Conservation (phyloP, 2,888 invertebrate genomes). For the Hydrotaea diabolus region DNA sequence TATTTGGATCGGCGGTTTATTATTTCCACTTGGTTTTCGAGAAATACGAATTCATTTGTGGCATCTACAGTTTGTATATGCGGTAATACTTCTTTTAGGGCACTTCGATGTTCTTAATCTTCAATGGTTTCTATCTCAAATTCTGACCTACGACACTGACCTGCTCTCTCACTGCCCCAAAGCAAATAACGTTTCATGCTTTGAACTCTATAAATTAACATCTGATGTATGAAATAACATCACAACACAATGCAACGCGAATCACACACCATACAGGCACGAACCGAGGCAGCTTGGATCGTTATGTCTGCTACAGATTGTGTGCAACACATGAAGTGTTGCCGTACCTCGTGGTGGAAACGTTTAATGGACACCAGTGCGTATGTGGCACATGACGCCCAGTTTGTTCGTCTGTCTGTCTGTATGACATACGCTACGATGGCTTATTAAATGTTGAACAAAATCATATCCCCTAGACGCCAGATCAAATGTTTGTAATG, state of each 20-base stretch:
- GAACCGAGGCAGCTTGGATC: neutral
- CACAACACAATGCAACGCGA: slow-evolving; percentile 1
- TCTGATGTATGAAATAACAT: slow-evolving; percentile 43
- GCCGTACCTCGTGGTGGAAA: neutral
- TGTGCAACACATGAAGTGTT: neutral
- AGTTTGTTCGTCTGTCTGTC: neutral
- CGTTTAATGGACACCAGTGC: neutral
- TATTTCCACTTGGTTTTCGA: too few species aligned
- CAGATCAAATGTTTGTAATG: neutral
- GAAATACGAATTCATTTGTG: too few species aligned
- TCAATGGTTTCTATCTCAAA: too few species aligned
- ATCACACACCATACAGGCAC: neutral
- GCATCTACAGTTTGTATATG: too few species aligned
- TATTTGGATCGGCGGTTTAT: too few species aligned
- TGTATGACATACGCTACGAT: slow-evolving; percentile 39
- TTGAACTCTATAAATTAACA: slow-evolving; percentile 52
- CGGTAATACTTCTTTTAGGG: too few species aligned
- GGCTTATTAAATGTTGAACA: slow-evolving; percentile 35
- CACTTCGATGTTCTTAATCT: too few species aligned
- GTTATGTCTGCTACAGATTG: slow-evolving; percentile 39
- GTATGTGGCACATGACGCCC: slow-evolving; percentile 34
- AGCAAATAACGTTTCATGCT: slow-evolving; percentile 22
- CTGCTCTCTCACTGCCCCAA: neutral
- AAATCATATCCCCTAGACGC: slow-evolving; percentile 23
- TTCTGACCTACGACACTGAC: slow-evolving; percentile 57